Evolutionary conservation across 2,888 invertebrate genomes (phyloP), one percentile per base, ranked within the genome.

Genomic region (Omphaloscelis lunosa): DNA sequence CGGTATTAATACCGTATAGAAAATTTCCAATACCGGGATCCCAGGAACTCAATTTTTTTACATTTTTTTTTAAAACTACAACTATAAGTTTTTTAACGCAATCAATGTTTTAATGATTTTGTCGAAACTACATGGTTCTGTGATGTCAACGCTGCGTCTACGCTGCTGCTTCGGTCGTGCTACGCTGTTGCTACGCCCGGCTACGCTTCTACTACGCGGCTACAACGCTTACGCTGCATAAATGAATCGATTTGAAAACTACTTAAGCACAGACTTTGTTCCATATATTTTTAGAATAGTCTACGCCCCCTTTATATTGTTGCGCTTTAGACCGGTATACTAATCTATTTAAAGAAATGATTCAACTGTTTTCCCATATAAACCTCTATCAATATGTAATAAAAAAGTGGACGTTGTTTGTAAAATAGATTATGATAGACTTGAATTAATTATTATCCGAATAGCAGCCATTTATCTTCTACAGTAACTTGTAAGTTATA

Each of bases 271-370:
- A 66, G 0, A 17, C 11, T 61, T 53, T 69, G 53, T 62, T 51
- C 41, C 58, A 41, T 41, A 34, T 58, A 23, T 4, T 4, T 4
- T 29, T 59, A 45, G 63, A 63, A 68, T 41, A 62, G 15, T 53
- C 51, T 29, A 45, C 65, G 61, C 27, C 61, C 20, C 27, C 58
- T 63, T 59, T 29, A 48, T 39, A 72, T 41, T 66, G n/a, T 29
- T 65, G 17, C 29, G 27, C 23, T 48, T 29, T 20, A 29, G 39
- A 63, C 68, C 27, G n/a, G 29, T 58, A 61, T 48, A 15, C 39
- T 6, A 56, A 53, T 15, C 23, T 81, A 77, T 82, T 77, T 68
- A 56, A 29, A 82, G 77, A 72, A 72, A 72, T 77, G 72, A 81
- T 15, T 83, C 78, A 81, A 69, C 77, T 72, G 41, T 65, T 61